Evolutionary conservation across 2,888 invertebrate genomes (phyloP).

Genomic region (Polyploca ridens): DNA sequence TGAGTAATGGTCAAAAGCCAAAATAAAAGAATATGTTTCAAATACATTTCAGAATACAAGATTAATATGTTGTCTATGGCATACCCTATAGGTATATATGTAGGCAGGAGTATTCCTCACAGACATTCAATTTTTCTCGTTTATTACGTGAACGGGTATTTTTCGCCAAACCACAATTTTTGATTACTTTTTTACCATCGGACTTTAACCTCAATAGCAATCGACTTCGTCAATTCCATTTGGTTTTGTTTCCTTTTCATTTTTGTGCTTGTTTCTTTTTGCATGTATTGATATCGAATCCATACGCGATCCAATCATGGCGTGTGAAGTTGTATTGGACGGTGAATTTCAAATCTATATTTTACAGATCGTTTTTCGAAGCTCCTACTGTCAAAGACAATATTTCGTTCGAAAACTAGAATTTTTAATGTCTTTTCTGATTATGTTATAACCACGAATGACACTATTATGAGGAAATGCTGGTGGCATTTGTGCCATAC

Average conservation of each 20-base stretch:
- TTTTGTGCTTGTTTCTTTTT: background rate
- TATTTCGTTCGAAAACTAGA: no score
- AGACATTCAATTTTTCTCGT: background rate
- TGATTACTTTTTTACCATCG: background rate
- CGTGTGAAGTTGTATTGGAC: background rate
- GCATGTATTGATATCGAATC: background rate
- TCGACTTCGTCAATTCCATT: background rate
- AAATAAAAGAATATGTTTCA: no score
- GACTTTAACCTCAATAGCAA: background rate
- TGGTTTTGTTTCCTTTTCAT: background rate
- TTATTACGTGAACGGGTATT: background rate
- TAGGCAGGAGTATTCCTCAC: no score
- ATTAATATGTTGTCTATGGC: no score
- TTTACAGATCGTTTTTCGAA: background rate
- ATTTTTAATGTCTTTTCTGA: no score
- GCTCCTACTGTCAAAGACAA: no score
- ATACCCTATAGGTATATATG: no score
- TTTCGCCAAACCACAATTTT: background rate
- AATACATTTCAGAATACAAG: no score
- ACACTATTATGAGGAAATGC: no score
- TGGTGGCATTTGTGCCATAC: no score
- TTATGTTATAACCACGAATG: no score
- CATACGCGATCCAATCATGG: background rate
- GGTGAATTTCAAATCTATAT: slow-evolving; percentile 10
- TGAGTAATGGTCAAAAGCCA: no score